A percentile compares a stretch with the other conserved stretches of the same genome.
Conservation (phyloP, 2,888 invertebrate genomes). For the Eumacrocentrus americanus region DNA sequence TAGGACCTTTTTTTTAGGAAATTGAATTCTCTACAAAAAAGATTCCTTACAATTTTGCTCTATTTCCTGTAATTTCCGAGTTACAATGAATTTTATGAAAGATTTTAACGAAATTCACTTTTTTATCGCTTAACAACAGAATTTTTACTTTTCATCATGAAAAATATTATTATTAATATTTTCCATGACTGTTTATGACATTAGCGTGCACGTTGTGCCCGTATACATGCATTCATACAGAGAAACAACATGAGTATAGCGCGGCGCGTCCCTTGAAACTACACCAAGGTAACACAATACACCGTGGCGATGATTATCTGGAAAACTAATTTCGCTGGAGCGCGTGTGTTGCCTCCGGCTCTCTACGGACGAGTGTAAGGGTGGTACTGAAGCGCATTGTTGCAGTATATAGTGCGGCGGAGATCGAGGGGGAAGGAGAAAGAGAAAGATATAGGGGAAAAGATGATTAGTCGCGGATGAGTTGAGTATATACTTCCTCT, state of each 20-base stretch:
- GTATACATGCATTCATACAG: neutral
- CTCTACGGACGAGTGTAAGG: constrained; percentile 35
- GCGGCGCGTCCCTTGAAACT: constrained; percentile 40
- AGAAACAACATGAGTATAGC: no score
- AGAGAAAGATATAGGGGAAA: constrained; percentile 47
- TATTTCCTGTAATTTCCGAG: no score
- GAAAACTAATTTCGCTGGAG: constrained; percentile 60
- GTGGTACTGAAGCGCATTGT: constrained; percentile 23
- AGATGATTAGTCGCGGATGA: constrained; percentile 46
- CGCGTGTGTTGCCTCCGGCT: constrained; percentile 42
- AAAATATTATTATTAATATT: neutral
- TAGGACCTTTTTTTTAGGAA: no score
- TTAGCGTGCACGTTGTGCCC: constrained; percentile 8
- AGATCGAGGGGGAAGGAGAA: constrained; percentile 29
- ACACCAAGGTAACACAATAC: constrained; percentile 54
- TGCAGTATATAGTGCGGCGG: constrained; percentile 29
- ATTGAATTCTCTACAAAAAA: no score
- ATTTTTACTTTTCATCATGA: neutral
- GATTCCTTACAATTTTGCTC: no score
- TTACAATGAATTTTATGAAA: no score
- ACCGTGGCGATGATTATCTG: constrained; percentile 61
- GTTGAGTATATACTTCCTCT: constrained; percentile 22
- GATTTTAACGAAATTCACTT: neutral
- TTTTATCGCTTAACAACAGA: neutral
- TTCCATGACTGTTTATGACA: neutral